Evolutionary conservation across 35 echinoderm and acorn worm species (phyloP).

Genomic region (Ptychodera flava): DNA sequence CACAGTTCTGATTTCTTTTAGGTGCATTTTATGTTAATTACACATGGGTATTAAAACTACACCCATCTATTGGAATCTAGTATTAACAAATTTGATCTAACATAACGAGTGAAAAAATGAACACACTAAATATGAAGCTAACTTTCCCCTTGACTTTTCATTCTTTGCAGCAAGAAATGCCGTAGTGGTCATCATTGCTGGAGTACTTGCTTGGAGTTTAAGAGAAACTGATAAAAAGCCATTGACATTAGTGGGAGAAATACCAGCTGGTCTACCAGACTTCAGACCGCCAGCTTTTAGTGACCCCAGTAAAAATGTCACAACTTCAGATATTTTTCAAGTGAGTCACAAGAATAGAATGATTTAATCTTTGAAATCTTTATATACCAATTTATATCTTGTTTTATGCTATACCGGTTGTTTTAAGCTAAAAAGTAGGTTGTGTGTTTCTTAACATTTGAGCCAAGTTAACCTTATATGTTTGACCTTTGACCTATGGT

Average conservation of each 20-base stretch:
- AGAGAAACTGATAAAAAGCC: slow-evolving; percentile 18
- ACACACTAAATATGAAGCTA: too few relatives aligned
- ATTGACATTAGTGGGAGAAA: slow-evolving; percentile 37
- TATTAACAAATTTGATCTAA: too few relatives aligned
- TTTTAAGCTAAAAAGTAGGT: neutral
- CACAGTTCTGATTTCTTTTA: too few relatives aligned
- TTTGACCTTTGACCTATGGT: neutral
- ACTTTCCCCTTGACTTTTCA: too few relatives aligned
- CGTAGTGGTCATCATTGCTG: slow-evolving; percentile 31
- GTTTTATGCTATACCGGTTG: neutral
- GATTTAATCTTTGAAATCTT: neutral
- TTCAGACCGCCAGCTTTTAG: slow-evolving; percentile 54
- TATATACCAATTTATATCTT: neutral
- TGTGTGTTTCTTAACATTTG: neutral
- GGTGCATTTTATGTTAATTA: too few relatives aligned
- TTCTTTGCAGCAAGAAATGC: slow-evolving; percentile 62
- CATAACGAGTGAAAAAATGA: too few relatives aligned
- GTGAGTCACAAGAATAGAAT: too few relatives aligned
- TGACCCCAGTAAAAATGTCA: neutral
- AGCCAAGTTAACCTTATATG: neutral
- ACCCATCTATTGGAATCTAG: too few relatives aligned
- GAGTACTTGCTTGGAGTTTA: slow-evolving; percentile 43
- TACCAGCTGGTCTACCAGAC: slow-evolving; percentile 34
- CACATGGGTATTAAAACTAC: too few relatives aligned
- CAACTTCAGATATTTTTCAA: neutral